phyloP scores from a whole-genome alignment of 2,888 invertebrate genomes.

The Caenorhabditis imperialis region DNA sequence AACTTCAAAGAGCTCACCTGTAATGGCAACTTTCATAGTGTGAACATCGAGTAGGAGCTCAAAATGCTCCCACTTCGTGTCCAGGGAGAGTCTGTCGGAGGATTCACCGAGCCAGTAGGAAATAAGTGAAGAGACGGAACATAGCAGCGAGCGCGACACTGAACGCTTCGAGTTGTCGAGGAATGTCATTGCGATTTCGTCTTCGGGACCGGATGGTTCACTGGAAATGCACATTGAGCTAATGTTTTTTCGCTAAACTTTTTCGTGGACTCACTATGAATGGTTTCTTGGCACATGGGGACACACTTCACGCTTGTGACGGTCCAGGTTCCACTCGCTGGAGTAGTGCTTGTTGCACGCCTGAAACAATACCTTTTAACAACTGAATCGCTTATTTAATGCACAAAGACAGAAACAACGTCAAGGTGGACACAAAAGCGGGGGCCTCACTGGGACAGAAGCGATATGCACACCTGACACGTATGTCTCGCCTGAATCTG shows the following conservation, averaged over 20 bases:
- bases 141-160: conserved; percentile 1
- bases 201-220: conserved; percentile 1
- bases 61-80: conserved; percentile 9
- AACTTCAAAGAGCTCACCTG: conserved; percentile 5
- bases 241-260: too few relatives aligned
- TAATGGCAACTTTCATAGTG: conserved; percentile 6
- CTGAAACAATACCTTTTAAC: conserved; percentile 8
- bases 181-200: background rate
- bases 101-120: conserved; percentile 1
- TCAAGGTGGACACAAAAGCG: too few relatives aligned
- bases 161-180: conserved; percentile 1
- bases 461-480: conserved; percentile 33
- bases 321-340: conserved; percentile 27
- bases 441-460: conserved; percentile 11
- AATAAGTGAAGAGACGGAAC: conserved; percentile 4
- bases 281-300: background rate
- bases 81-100: conserved; percentile 1
- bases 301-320: conserved; percentile 18
- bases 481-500: conserved; percentile 28
- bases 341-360: conserved; percentile 21
- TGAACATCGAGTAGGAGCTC: conserved; percentile 8
- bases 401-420: too few relatives aligned
- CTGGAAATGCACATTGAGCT: background rate
- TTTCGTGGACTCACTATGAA: conserved; percentile 14
- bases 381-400: too few relatives aligned